Evolutionary conservation across 2,797 vertebrate genomes (phyloP).

Genomic region (Avahi laniger): DNA sequence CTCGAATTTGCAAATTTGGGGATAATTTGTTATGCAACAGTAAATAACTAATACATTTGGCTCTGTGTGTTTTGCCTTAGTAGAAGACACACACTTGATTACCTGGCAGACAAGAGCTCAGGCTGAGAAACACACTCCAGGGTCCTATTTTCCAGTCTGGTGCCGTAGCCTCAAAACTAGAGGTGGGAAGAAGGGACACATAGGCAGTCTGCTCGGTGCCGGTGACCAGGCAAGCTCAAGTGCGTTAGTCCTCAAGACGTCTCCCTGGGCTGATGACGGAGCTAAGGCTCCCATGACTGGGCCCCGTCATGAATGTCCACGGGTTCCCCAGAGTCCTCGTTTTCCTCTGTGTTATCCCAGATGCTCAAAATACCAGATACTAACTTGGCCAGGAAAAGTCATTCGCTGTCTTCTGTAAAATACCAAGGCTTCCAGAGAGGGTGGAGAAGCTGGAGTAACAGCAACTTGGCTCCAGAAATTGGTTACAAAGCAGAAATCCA

Average conservation of each 20-base stretch:
- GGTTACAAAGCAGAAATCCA: slow-evolving; percentile 58
- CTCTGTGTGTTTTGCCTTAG: background rate
- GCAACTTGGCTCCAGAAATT: slow-evolving; percentile 40
- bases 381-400: background rate
- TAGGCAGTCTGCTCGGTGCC: background rate
- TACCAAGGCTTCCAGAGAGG: background rate
- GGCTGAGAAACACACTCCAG: background rate
- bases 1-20: background rate
- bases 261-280: background rate
- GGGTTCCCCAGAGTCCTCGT: background rate
- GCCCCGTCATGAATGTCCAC: rapidly evolving
- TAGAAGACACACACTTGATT: background rate
- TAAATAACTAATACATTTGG: background rate
- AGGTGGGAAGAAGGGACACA: rapidly evolving
- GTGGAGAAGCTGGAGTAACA: background rate
- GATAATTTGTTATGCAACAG: background rate
- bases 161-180: rapidly evolving
- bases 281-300: background rate
- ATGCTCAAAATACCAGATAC: background rate
- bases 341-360: background rate
- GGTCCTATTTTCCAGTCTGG: rapidly evolving
- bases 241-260: no score
- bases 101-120: rapidly evolving
- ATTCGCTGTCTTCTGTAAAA: background rate
- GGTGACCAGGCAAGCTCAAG: rapidly evolving